Evolutionary conservation across 2,888 invertebrate species (phyloP), one percentile per base, ranked within the genome.

Genomic region (Nineta flava): DNA sequence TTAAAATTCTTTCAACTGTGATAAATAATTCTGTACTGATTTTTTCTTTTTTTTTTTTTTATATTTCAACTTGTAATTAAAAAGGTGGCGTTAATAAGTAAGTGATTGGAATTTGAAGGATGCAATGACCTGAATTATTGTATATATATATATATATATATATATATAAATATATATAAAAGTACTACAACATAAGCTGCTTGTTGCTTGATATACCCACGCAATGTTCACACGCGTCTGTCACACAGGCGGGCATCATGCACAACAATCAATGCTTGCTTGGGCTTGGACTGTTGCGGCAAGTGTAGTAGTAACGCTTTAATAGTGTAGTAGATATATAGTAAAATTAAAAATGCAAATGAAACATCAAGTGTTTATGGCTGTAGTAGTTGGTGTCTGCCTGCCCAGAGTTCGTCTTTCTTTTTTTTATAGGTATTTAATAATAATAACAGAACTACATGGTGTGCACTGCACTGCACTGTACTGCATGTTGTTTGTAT

Each of bases 71-170:
- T 38, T 38, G 38, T 38, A 38, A 38, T 38, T 38, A 38, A 38
- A 38, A 38, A 38, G 38, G 38, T 38, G 38, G 38, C 38, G 38
- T 38, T 38, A 38, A n/a, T n/a, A 13, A 38, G 15, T 38, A 38
- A 38, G 15, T 38, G 38, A 38, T 15, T 38, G 38, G 38, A 38
- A 38, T 38, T 38, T 38, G 38, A 38, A 38, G 38, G 38, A 38
- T 38, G 38, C 38, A 38, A 38, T 38, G 38, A 38, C 38, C 38
- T 38, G 38, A 38, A 38, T 38, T 38, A 38, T 38, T 38, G 38
- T 26, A 26, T 26, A 26, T 26, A 26, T 26, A 6, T 26, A 26
- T 26, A 19, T 19, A 19, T 19, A 19, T 5, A 19, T n/a, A n/a
- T n/a, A n/a, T n/a, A n/a, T n/a, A 19, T 19, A 19, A 26, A 26